Conservation (phyloP, 2,113 vertebrate species). For the Candoia aspera region DNA sequence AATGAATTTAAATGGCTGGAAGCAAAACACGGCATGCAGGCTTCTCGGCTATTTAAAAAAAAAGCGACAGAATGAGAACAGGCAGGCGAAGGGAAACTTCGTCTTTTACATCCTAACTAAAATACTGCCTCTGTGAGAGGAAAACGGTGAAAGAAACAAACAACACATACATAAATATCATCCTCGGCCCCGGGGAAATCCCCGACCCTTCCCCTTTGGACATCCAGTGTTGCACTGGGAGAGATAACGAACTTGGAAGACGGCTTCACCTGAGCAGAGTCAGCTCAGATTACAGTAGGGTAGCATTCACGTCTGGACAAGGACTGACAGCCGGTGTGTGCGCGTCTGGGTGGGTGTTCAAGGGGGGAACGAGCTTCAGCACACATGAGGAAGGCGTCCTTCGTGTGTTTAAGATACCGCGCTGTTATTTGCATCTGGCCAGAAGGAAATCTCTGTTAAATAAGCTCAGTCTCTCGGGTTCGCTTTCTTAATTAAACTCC, state of each 20-base stretch:
- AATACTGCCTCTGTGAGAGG: not conserved
- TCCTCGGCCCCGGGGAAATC: not conserved
- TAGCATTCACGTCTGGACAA: conserved; percentile 73
- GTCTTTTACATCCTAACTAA: not conserved
- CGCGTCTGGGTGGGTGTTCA: not conserved
- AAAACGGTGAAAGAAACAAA: not conserved
- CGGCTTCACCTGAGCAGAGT: conserved; percentile 55
- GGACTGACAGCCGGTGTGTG: conserved; percentile 56
- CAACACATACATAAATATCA: not conserved
- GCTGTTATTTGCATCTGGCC: not conserved
- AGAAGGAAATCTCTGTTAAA: not conserved
- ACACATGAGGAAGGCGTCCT: not conserved
- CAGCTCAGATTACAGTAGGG: conserved; percentile 57
- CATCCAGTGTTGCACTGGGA: conserved; percentile 16
- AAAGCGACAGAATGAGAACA: not conserved
- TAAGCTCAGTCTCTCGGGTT: not conserved
- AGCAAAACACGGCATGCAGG: not conserved
- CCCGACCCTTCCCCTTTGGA: not conserved
- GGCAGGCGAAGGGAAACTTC: not conserved
- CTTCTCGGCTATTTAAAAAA: not conserved
- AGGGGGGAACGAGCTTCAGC: not conserved
- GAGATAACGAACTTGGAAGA: conserved; percentile 69
- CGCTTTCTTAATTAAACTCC: not conserved
- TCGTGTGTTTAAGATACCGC: not conserved
- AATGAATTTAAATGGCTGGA: not conserved